Percentiles rank a stretch among this genome's conserved stretches.
Conservation (phyloP, 2,888 invertebrate species). For the Cremastinae sp. region DNA sequence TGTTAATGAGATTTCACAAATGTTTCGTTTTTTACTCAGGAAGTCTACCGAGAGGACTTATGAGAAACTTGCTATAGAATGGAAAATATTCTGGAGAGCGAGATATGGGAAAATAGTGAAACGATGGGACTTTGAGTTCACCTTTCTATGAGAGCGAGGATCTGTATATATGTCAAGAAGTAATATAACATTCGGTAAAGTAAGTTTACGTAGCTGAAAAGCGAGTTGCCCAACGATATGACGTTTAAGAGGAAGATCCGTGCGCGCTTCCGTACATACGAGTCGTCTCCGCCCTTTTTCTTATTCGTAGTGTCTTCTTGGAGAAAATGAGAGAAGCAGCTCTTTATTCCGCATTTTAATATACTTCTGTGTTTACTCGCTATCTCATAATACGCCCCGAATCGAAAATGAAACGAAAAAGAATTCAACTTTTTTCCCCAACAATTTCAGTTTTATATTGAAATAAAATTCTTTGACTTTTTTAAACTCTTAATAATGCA, state of each 20-base stretch:
- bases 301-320: too few relatives aligned
- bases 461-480: too few relatives aligned
- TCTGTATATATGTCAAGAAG: slow-evolving; percentile 43
- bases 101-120: slow-evolving; percentile 35
- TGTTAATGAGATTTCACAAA: neutral
- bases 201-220: slow-evolving; percentile 56
- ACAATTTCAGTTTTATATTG: too few relatives aligned
- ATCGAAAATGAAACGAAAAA: too few relatives aligned
- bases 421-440: too few relatives aligned
- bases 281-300: too few relatives aligned
- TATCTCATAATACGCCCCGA: too few relatives aligned
- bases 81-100: slow-evolving; percentile 21
- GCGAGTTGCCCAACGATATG: slow-evolving; percentile 22
- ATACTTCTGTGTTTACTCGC: neutral
- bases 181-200: slow-evolving; percentile 64
- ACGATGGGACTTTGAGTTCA: slow-evolving; percentile 25
- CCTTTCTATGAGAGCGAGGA: slow-evolving; percentile 6
- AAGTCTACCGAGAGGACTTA: slow-evolving; percentile 15
- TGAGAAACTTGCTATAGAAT: neutral
- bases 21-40: slow-evolving; percentile 12
- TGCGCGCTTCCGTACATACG: neutral
- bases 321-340: neutral
- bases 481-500: too few relatives aligned
- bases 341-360: too few relatives aligned
- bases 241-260: slow-evolving; percentile 22